phyloP scores from a whole-genome alignment of 2,113 vertebrate species.

The Rutilus rutilus region DNA sequence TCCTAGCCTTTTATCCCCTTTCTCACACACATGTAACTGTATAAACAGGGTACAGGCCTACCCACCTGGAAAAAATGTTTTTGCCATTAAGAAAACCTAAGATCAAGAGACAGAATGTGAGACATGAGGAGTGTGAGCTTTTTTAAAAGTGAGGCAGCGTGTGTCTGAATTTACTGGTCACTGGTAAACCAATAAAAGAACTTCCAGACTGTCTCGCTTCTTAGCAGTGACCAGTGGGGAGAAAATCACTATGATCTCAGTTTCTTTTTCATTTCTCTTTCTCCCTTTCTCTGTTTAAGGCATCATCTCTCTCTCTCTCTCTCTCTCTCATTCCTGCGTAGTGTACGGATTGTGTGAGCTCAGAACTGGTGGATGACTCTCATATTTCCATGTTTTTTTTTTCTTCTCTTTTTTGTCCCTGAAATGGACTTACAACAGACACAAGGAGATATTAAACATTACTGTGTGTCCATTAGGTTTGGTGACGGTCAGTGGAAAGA shows the following conservation, averaged over 20 bases:
- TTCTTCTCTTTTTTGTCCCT: not conserved
- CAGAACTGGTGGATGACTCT: conserved; percentile 17
- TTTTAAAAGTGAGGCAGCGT: conserved; percentile 9
- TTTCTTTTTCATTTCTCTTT: conserved; percentile 1
- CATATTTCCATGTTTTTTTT: conserved; percentile 9
- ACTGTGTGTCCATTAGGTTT: conserved; percentile 8
- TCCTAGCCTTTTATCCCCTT: not conserved
- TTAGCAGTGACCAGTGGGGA: not conserved
- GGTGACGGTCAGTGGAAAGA: conserved; percentile 31
- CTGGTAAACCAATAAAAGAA: conserved; percentile 54
- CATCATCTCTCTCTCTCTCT: conserved; percentile 34
- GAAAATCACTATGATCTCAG: not conserved
- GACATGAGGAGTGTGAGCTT: conserved; percentile 25
- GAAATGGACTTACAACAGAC: conserved; percentile 30
- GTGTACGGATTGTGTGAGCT: conserved; percentile 27
- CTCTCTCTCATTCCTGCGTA: conserved; percentile 3
- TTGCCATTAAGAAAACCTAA: conserved; percentile 3
- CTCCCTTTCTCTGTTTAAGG: conserved; percentile 32
- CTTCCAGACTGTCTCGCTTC: conserved; percentile 36
- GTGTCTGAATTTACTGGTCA: conserved; percentile 53
- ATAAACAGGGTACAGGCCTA: not conserved
- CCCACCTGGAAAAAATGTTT: conserved; percentile 3
- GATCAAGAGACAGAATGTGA: conserved; percentile 19
- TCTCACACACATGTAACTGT: not conserved
- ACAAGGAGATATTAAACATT: not conserved